phyloP scores from a whole-genome alignment of 2,888 invertebrate species.

The Caradrina kadenii region DNA sequence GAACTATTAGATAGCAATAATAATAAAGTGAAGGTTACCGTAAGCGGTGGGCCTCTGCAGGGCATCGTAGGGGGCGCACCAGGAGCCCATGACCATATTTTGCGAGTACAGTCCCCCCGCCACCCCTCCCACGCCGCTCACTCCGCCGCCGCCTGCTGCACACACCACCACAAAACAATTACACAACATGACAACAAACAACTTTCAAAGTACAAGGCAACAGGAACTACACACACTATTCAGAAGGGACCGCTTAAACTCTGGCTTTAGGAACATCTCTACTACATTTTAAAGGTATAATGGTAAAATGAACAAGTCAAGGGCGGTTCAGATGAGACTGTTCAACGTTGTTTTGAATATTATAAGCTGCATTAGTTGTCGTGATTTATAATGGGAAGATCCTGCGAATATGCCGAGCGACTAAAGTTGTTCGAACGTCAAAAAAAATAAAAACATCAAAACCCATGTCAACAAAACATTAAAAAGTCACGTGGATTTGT shows the following conservation, averaged over 20 bases:
- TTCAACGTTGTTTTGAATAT: too few species aligned
- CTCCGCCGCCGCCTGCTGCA: conserved; percentile 72
- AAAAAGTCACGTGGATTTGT: conserved; percentile 6
- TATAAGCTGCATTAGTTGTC: not conserved
- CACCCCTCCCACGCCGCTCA: conserved; percentile 84
- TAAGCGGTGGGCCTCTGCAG: conserved; percentile 96
- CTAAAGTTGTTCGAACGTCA: not conserved
- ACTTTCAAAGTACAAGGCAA: conserved; percentile 6
- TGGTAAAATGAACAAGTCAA: not conserved
- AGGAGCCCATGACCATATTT: conserved; percentile 94
- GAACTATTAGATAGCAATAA: not conserved
- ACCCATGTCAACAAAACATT: conserved; percentile 1
- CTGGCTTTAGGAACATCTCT: not conserved
- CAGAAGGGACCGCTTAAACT: not conserved
- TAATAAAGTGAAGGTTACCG: conserved; percentile 84
- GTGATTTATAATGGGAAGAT: not conserved
- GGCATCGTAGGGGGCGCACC: conserved; percentile 94
- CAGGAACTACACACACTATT: not conserved
- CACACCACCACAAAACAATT: conserved; percentile 31
- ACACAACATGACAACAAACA: conserved; percentile 14
- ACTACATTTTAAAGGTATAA: not conserved
- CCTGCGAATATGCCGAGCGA: not conserved
- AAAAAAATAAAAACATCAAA: too few species aligned
- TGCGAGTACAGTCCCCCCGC: conserved; percentile 93
- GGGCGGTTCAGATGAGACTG: not conserved